A percentile compares a stretch with the other conserved stretches of the same genome.
phyloP scores from a whole-genome alignment of 2,888 invertebrate genomes.

The Cancer borealis region DNA sequence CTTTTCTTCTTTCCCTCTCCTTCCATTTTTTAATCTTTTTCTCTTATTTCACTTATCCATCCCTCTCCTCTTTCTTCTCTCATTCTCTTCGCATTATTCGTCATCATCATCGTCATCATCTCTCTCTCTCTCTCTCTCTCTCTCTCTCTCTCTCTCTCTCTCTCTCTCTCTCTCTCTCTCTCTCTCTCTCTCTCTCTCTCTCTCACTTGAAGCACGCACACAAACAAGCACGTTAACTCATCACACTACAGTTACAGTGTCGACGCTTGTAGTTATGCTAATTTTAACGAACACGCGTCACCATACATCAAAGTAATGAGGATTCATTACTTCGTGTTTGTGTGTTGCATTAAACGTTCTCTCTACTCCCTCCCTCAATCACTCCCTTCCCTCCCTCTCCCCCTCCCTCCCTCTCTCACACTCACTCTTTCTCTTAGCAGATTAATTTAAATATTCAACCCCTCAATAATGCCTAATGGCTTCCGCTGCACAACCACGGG shows the following conservation, averaged over 20 bases:
- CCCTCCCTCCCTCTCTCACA: not conserved
- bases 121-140: constrained; percentile 3
- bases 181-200: constrained; percentile 21
- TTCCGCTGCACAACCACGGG: constrained; percentile 8
- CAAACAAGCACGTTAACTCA: not conserved
- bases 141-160: constrained; percentile 35
- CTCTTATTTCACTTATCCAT: too few species aligned
- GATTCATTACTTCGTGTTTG: not conserved
- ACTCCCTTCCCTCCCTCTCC: not conserved
- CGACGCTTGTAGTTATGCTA: not conserved
- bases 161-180: constrained; percentile 22
- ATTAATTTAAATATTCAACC: constrained; percentile 28
- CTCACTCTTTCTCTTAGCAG: constrained; percentile 15
- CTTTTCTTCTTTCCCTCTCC: not conserved
- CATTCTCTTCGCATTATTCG: not conserved
- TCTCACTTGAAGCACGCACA: not conserved
- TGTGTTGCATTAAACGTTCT: not conserved
- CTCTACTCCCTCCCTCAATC: not conserved
- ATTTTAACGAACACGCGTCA: constrained; percentile 10
- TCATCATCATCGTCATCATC: not conserved
- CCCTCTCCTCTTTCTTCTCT: too few species aligned
- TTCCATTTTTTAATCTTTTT: too few species aligned
- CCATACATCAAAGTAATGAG: not conserved
- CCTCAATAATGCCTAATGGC: constrained; percentile 4
- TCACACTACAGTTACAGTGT: not conserved